Base-by-base conservation (phyloP, 2,888 invertebrate species). In the Endotricha flammealis region DNA sequence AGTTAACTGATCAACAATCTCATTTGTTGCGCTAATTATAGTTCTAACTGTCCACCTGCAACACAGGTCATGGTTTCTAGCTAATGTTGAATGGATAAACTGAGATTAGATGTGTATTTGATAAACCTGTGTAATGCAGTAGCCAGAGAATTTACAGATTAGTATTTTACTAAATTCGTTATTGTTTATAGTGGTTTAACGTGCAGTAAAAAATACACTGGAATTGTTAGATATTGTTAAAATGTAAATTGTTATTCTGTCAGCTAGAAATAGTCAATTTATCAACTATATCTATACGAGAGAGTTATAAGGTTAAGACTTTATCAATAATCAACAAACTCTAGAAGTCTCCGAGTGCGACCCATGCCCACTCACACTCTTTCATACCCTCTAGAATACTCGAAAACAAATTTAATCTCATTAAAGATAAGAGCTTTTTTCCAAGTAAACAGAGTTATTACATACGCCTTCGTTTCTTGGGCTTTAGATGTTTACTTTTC, bases 341-440 rank as follows among this genome's bases (percentile, higher is more conserved):
- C 20, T 6, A 20, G 20, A 2, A 20, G 20, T 8, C 20, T 20
- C 20, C 20, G 6, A 20, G 20, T 20, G 3, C 20, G 7, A n/a
- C 41, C 44, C 38, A 30, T 50, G 44, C 44, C 48, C 53, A 54
- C 58, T 57, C 53, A 41, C 36, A 50, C 43, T 48, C 46, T 41
- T 51, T 58, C 50, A 55, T 48, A 54, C 46, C 40, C 46, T 50
- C 53, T 46, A 42, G 45, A 51, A 52, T 44, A 52, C 30, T 35
- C 39, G 41, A 53, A 54, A 43, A 45, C 39, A 65, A 62, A 60
- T 65, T 57, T 60, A 63, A 71, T 66, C 57, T 62, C 45, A 54
- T 67, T 61, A 64, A 59, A 64, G 58, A 57, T 56, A 53, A 56
- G 56, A 59, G 56, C 48, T 54, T 53, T 63, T 53, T 44, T 51